These are phyloP conservation scores for Pegoplata infirma DNA, from an alignment of 2,888 invertebrate genomes.

Conservation along the genomic window DNA sequence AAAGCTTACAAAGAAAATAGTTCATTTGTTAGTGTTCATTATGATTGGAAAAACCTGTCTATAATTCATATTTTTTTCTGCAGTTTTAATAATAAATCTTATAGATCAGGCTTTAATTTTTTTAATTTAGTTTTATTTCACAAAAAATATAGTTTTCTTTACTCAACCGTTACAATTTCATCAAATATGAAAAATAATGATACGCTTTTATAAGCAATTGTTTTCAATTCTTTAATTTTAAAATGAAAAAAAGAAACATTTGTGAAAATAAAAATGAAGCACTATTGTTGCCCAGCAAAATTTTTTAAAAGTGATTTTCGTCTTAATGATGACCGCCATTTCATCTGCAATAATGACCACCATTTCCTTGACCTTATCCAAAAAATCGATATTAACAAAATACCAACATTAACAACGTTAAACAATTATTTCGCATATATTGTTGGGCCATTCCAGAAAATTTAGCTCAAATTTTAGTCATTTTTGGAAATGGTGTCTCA, in stretches of 20 bases:
- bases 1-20: not conserved
- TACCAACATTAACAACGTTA: too few relatives aligned
- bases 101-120: slow-evolving; percentile 13
- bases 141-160: slow-evolving; percentile 36
- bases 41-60: slow-evolving; percentile 30
- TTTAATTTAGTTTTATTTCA: slow-evolving; percentile 34
- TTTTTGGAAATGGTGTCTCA: too few relatives aligned
- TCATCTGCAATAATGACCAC: too few relatives aligned
- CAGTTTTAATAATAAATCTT: not conserved
- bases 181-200: slow-evolving; percentile 2
- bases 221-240: slow-evolving; percentile 33
- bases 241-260: not conserved
- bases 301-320: too few relatives aligned
- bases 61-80: too few relatives aligned
- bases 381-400: too few relatives aligned
- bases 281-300: too few relatives aligned
- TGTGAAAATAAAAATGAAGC: not conserved
- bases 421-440: too few relatives aligned
- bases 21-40: slow-evolving; percentile 15
- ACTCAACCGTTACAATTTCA: slow-evolving; percentile 56
- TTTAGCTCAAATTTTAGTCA: too few relatives aligned
- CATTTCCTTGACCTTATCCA: too few relatives aligned
- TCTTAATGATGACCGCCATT: too few relatives aligned
- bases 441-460: too few relatives aligned
- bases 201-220: slow-evolving; percentile 51